These are phyloP conservation scores for Amphiprion percula DNA, from an alignment of 2,113 vertebrate genomes.

Conservation along the genomic window DNA sequence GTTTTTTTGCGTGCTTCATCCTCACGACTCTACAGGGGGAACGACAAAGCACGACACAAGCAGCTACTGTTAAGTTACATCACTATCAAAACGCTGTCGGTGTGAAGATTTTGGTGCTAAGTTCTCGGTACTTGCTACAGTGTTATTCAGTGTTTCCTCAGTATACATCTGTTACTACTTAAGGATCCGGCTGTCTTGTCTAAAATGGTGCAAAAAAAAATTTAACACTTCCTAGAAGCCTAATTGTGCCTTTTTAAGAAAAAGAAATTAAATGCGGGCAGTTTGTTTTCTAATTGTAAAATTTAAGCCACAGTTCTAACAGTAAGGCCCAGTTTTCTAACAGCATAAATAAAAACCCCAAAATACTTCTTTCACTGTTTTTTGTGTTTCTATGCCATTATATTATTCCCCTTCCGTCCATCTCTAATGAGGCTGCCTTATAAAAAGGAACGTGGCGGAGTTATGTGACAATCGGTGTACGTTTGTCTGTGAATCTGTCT, in stretches of 20 bases:
- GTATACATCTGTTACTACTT: conserved; percentile 25
- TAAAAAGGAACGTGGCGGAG: too few relatives aligned
- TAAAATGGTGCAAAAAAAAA: too few relatives aligned
- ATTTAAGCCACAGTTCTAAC: conserved; percentile 44
- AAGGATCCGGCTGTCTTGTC: too few relatives aligned
- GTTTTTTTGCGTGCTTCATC: conserved; percentile 55
- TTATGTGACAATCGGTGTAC: too few relatives aligned
- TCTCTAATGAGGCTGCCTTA: too few relatives aligned
- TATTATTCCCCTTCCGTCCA: too few relatives aligned
- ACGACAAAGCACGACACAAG: conserved; percentile 75
- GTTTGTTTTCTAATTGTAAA: conserved; percentile 2
- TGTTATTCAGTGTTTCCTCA: conserved; percentile 29
- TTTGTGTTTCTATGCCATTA: too few relatives aligned
- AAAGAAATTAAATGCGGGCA: not conserved
- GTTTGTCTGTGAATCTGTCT: too few relatives aligned
- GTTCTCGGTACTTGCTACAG: conserved; percentile 66
- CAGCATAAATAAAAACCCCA: too few relatives aligned
- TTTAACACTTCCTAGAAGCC: not conserved
- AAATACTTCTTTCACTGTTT: too few relatives aligned
- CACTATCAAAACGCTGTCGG: conserved; percentile 74
- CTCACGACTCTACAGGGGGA: conserved; percentile 60
- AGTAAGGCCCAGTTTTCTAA: not conserved
- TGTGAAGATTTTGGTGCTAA: conserved; percentile 64
- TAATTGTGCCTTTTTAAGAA: not conserved
- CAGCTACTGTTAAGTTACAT: conserved; percentile 72